Base-by-base conservation (phyloP, 2,797 vertebrate species). In the Chromis chromis region DNA sequence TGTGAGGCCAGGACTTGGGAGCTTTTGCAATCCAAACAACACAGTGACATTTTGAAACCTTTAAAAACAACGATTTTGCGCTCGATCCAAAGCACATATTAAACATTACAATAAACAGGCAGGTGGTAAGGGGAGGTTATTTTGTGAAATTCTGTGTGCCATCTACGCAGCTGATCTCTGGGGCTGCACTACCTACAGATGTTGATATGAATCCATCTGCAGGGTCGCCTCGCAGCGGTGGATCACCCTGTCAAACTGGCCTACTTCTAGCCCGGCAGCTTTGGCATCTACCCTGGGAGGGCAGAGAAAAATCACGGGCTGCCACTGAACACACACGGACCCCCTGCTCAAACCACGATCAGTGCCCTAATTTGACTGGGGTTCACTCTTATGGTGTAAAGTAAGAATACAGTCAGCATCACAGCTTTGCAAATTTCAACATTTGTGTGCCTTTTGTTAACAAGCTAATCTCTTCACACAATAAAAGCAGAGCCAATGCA, bases 181-280 rank as follows among this genome's bases (percentile, higher is more conserved):
- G 13, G 25, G 52, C 74, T 66, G 70, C 48, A 40, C 69, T 33
- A 59, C 44, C 57, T 68, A 56, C 62, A 88, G 70, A 88, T 84
- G 83, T 65, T 85, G 75, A 75, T 50, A 52, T 46, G 75, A 76
- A 76, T 79, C 74, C 67, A 81, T 89, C 75, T 84, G 79, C 81
- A 67, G 75, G 63, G 77, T 78, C 22, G 57, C 67, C 75, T 76
- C 79, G 70, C 70, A 74, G 69, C 40, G 70, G 83, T 72, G 57
- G 69, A 85, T 82, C 83, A 66, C 76, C 72, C 78, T 68, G 73
- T 88, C 80, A 90, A 85, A 87, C 62, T 90, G 90, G 84, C 85
- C 91, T 90, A 89, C 78, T 90, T 90, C 74, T 65, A 69, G 16
- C 52, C 44, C 60, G 74, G 65, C 75, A 81, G 69, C 79, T 85